Percentiles rank a stretch among this genome's conserved stretches.
phyloP scores from a whole-genome alignment of 2,113 vertebrate species.

The Catagonus wagneri region DNA sequence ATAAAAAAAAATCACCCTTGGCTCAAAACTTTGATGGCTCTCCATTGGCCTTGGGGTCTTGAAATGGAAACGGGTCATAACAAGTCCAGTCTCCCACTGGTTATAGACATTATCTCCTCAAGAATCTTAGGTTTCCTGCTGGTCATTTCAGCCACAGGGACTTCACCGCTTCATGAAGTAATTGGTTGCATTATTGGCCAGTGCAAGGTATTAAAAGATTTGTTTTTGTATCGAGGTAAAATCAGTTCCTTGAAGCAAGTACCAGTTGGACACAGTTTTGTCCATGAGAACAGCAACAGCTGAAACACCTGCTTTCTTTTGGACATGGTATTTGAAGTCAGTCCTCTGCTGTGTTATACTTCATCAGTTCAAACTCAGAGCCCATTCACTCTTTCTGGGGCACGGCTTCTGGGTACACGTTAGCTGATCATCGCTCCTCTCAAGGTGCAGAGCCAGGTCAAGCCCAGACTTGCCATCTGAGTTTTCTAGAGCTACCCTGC shows the following conservation, averaged over 20 bases:
- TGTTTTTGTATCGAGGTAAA: constrained; percentile 1
- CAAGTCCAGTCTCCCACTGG: not conserved
- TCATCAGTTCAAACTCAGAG: not conserved
- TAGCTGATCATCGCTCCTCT: not conserved
- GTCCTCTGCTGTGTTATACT: not conserved
- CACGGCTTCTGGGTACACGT: fast-evolving
- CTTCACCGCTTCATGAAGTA: not conserved
- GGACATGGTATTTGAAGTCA: not conserved
- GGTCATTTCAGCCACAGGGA: not conserved
- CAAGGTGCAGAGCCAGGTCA: too few relatives aligned
- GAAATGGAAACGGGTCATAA: not conserved
- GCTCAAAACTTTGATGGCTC: not conserved
- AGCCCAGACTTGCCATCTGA: not conserved
- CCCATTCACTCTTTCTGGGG: not conserved
- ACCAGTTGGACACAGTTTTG: not conserved
- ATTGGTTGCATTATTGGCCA: not conserved
- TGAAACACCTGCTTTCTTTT: not conserved
- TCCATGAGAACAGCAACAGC: not conserved
- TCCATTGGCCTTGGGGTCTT: not conserved
- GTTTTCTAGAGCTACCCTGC: not conserved
- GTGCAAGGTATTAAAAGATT: not conserved
- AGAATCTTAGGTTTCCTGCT: not conserved
- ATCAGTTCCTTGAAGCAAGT: not conserved
- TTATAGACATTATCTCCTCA: not conserved
- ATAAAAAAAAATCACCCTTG: constrained; percentile 6